Base-by-base conservation (phyloP, 2,113 vertebrate genomes). In the Dicentrarchus labrax region DNA sequence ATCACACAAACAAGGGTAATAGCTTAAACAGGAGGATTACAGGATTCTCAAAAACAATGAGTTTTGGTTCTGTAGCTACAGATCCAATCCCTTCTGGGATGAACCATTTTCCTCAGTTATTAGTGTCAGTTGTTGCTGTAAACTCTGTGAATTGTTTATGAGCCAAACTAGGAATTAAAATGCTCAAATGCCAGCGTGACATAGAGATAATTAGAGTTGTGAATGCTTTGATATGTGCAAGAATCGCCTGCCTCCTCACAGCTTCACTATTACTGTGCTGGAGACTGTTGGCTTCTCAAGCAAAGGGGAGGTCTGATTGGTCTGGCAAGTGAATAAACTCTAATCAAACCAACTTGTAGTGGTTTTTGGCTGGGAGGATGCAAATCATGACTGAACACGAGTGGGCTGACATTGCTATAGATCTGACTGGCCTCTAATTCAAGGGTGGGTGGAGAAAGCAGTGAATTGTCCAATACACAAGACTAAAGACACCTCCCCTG, bases 1-100 rank as follows among this genome's bases (percentile, higher is more conserved):
- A 59, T 57, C 61, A 74, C 43, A 53, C 56, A 76, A 83, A 54
- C 39, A 38, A 64, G 54, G 10, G 30, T 66, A 83, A 91, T 88
- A 80, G 43, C 88, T 51, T 72, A 36, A 86, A 79, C 66, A 72
- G 67, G 76, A 73, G 78, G 77, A 92, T 91, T 76, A 86, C 36
- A 43, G 83, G 80, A 77, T 87, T 82, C 74, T 8, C 6, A 6
- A 76, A 47, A 83, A 81, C 78, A 78, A 51, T 53, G 39, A 56
- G 41, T 69, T 87, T 75, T 68, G 68, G 8, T 57, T 56, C 17
- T 38, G 61, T 3, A 7, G 22, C 56, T 48, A n/a, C 50, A 51
- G 74, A 72, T 60, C 65, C 66, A 53, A 6, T 73, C 72, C 72
- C 71, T 75, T 60, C 39, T 39, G 70, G 76, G 71, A 45, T 57